These are phyloP conservation scores for Coptotermes formosanus DNA, from an alignment of 1,140 invertebrate species.

Conservation along the genomic window DNA sequence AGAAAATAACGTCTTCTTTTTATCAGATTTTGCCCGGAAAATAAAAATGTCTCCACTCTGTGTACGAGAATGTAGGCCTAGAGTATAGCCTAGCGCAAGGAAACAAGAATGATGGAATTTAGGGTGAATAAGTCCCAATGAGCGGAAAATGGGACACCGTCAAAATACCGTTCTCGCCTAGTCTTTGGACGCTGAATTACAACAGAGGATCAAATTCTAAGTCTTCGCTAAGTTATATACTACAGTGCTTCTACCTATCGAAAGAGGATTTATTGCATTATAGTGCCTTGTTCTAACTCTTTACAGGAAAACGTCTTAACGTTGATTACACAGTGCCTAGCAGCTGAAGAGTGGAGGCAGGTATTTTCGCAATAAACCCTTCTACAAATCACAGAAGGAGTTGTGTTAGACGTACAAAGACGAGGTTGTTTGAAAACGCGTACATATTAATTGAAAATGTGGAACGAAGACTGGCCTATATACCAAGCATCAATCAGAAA, in stretches of 20 bases:
- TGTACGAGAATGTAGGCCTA: not conserved
- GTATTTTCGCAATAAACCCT: conserved; percentile 16
- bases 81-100: not conserved
- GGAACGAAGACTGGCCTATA: no score
- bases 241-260: not conserved
- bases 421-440: not conserved
- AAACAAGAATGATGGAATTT: not conserved
- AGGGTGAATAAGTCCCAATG: not conserved
- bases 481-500: no score
- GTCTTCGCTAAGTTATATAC: not conserved
- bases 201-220: not conserved
- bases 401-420: not conserved
- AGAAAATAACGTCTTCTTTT: no score
- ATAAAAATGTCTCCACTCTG: not conserved
- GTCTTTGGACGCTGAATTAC: not conserved
- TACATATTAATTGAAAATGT: no score
- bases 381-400: not conserved
- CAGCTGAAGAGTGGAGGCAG: not conserved
- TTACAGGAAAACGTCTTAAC: conserved; percentile 15
- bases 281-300: not conserved
- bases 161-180: not conserved
- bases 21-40: no score
- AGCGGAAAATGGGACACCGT: not conserved
- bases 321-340: not conserved
- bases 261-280: not conserved